Conservation (phyloP, 2,888 invertebrate genomes). For the Psylliodes chrysocephalus region DNA sequence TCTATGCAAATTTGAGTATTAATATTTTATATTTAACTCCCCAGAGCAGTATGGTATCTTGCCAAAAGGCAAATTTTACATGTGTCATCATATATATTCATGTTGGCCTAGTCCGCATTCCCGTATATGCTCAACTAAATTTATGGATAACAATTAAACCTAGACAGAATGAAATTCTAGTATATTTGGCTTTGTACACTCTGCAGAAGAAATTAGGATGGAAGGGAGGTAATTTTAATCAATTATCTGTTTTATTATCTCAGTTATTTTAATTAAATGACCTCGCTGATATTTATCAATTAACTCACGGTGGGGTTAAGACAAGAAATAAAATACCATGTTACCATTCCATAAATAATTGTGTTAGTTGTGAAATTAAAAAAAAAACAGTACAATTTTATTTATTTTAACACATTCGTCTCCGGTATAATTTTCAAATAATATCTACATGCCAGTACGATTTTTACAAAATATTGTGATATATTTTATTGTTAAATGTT, state of each 20-base stretch:
- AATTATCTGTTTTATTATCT: neutral
- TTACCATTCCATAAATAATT: too few species aligned
- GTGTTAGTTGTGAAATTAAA: too few species aligned
- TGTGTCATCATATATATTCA: conserved; percentile 42
- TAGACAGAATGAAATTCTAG: conserved; percentile 32
- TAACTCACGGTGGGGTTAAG: too few species aligned
- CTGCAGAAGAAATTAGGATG: neutral
- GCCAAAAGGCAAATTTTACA: conserved; percentile 42
- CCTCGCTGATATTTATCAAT: too few species aligned
- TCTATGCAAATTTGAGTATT: conserved; percentile 37
- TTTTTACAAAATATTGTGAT: too few species aligned
- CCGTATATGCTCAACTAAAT: conserved; percentile 34
- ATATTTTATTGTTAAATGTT: too few species aligned
- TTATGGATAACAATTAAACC: conserved; percentile 43
- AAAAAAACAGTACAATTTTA: too few species aligned
- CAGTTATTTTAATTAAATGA: too few species aligned
- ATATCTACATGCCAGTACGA: too few species aligned
- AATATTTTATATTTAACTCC: conserved; percentile 31
- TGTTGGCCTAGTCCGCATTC: conserved; percentile 38
- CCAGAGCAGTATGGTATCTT: conserved; percentile 25
- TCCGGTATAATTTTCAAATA: too few species aligned
- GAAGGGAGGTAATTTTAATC: neutral
- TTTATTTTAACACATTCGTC: too few species aligned
- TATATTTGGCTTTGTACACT: conserved; percentile 7
- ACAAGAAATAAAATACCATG: too few species aligned